Base-by-base conservation (phyloP, 2,888 invertebrate species). In the Morpho helenor region DNA sequence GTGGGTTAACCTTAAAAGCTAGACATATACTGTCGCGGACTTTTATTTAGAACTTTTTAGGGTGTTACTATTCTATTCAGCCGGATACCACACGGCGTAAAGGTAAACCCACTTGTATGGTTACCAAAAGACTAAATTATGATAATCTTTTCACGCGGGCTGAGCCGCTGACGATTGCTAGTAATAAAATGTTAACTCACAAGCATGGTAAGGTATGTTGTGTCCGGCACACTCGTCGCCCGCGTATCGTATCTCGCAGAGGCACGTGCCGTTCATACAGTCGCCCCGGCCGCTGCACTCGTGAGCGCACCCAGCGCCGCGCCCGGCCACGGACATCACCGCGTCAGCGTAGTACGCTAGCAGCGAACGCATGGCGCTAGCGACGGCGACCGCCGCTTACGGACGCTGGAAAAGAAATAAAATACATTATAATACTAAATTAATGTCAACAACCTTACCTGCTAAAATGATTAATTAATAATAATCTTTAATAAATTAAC, bases 211-310 rank as follows among this genome's bases (percentile, higher is more conserved):
- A 41, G 95, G 95, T 70, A 96, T 82, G 85, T 97, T 97, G 64
- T 95, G 96, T 40, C 95, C 94, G 61, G 95, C 94, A 79, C 97
- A 97, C 74, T 95, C 93, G 61, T 95, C 94, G 8, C 97, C 97
- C 61, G 96, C 93, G 82, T 95, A 98, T 57, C 94, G 93, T 71
- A 97, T 97, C 92, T 97, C 97, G 84, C 97, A 97, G 69, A 97
- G 92, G 79, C 97, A 97, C 56, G 96, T 97, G 66, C 97, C 97
- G 82, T 97, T 96, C 79, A 96, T 93, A 84, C 97, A 97, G 87
- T 97, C 97, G 22, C 97, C 97, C 64, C 96, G 95, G 64, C 97
- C 97, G 74, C 96, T 97, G 89, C 97, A 97, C 83, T 94, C 95
- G 71, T 93, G 93, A 60, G 91, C 92, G 79, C 96, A 96, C 71